Conservation (phyloP, 1,140 invertebrate species). For the Nasonia longicornis region DNA sequence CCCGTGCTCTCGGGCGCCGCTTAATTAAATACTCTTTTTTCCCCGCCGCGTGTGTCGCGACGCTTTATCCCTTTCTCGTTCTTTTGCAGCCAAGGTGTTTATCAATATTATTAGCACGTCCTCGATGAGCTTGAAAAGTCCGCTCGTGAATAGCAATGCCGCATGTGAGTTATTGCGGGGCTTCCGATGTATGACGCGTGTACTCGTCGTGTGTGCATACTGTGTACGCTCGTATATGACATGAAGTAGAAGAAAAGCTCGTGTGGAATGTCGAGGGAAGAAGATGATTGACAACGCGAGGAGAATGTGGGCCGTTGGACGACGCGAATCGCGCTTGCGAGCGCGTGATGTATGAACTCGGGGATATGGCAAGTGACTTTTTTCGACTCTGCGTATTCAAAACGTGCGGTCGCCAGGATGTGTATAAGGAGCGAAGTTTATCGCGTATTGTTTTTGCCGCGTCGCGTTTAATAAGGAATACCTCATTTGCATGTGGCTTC, state of each 20-base stretch:
- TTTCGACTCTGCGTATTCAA: neutral
- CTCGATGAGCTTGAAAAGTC: constrained; percentile 17
- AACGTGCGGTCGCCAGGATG: neutral
- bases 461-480: too few relatives aligned
- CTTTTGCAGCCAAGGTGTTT: constrained; percentile 35
- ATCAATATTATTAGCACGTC: constrained; percentile 49
- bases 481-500: too few relatives aligned
- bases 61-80: constrained; percentile 13
- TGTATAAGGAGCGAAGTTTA: neutral
- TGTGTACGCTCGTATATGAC: neutral
- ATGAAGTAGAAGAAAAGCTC: neutral
- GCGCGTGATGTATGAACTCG: neutral
- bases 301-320: neutral
- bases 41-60: constrained; percentile 36
- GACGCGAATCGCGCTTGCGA: neutral
- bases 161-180: constrained; percentile 20
- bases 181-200: neutral
- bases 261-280: constrained; percentile 5
- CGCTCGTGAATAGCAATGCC: constrained; percentile 26
- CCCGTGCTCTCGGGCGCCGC: constrained; percentile 7
- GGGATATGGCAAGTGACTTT: neutral
- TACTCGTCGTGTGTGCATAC: neutral
- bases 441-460: neutral
- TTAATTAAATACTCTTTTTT: constrained; percentile 44
- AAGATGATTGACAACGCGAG: constrained; percentile 35